A percentile compares a stretch with the other conserved stretches of the same genome.
Evolutionary conservation across 2,797 vertebrate species (phyloP).

Genomic region (Chrysolophus pictus): DNA sequence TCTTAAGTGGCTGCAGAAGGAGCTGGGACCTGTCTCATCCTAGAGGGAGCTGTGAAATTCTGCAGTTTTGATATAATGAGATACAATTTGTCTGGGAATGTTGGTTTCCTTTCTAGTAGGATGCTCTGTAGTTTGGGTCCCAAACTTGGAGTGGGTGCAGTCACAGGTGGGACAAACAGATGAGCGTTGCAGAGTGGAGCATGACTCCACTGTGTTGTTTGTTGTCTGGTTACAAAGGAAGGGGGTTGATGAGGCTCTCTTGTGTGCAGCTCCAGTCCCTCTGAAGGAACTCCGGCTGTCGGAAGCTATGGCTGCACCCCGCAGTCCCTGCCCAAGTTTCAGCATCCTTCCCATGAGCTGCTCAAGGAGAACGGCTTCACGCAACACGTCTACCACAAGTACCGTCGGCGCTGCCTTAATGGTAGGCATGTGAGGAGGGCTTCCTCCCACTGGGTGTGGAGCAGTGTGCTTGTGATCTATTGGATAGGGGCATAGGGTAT

Average conservation of each 20-base stretch:
- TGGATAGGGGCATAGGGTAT: accelerated
- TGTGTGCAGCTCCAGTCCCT: constrained; percentile 90
- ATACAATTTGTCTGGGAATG: neutral
- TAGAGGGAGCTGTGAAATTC: neutral
- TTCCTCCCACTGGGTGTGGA: accelerated
- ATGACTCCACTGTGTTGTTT: accelerated
- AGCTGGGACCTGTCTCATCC: neutral
- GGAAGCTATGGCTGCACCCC: constrained; percentile 95
- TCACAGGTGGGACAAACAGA: neutral
- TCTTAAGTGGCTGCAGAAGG: neutral
- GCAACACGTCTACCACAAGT: constrained; percentile 99
- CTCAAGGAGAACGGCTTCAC: constrained; percentile 99
- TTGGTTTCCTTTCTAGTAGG: neutral
- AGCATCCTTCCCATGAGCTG: constrained; percentile 97
- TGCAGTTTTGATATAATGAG: neutral
- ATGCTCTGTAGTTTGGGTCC: neutral
- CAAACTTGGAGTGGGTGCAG: neutral
- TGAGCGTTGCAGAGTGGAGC: accelerated
- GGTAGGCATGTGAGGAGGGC: constrained; percentile 77
- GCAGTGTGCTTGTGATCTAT: neutral
- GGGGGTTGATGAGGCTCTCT: neutral
- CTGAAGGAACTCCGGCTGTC: constrained; percentile 89
- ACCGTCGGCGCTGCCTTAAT: constrained; percentile 97
- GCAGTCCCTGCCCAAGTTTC: constrained; percentile 98
- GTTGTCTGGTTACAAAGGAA: neutral